Evolutionary conservation across 2,113 vertebrate genomes (phyloP), one percentile per base, ranked within the genome.

Genomic region (Cranoglanis bouderius): DNA sequence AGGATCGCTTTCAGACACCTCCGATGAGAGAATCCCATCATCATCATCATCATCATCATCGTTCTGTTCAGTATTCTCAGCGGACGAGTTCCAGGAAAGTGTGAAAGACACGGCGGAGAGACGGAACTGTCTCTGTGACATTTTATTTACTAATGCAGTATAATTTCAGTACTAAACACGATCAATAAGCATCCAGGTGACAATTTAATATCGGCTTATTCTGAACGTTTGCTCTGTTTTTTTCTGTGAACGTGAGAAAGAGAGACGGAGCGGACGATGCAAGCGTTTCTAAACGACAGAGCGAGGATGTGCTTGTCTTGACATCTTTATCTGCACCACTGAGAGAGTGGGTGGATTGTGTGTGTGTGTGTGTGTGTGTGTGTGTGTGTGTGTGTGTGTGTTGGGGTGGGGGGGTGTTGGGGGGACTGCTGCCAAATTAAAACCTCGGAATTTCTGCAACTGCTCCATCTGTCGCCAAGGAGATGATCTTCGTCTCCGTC

Each of bases 281-380:
- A 13, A 61, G 87, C 35, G 61, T 46, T 88, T 88, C 38, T 46
- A 83, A 88, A 74, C 38, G 65, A 72, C 46, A 67, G 59, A 16
- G 55, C 35, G 82, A 89, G 85, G 89, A 90, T 90, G 75, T 88
- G 84, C 55, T 83, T 46, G 84, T 85, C 86, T 92, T 89, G 83
- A 90, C 88, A 92, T 90, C 91, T 89, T 90, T 87, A 92, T 89
- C 86, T 88, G 80, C 85, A 87, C 83, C 87, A 87, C 89, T 88
- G 72, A 75, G 85, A 86, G 85, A 63, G 90, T 89, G 74, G 75
- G 81, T 67, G 83, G 84, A 77, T 82, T 84, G 46, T 87, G 84
- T 80, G 46, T 80, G 40, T 63, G 80, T 63, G 65, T 83, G 40
- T 90, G 55, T 88, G 83, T 89, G 88, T 89, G 75, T 84, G 55